Conservation (phyloP, 2,113 vertebrate genomes). For the Dromas ardeola region DNA sequence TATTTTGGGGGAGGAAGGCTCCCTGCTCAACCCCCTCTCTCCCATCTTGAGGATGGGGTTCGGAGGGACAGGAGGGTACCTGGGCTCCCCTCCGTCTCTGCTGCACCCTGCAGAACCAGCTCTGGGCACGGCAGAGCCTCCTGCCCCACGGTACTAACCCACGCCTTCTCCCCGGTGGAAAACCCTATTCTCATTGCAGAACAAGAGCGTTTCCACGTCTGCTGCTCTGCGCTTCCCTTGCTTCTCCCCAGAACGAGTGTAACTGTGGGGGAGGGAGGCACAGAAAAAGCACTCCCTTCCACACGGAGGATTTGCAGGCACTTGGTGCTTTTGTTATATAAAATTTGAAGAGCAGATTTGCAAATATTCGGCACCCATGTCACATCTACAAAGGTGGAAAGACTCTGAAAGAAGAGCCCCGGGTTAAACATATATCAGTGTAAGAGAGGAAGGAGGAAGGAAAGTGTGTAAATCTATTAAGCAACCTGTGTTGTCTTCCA, state of each 20-base stretch:
- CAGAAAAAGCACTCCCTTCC: conserved; percentile 46
- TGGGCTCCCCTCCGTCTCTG: background rate
- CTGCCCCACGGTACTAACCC: background rate
- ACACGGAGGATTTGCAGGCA: background rate
- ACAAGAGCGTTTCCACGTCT: background rate
- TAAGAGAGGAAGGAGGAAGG: background rate
- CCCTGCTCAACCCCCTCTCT: background rate
- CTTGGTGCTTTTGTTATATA: conserved; percentile 10
- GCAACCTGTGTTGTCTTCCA: background rate
- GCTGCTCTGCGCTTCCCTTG: background rate
- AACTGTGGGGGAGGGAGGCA: conserved; percentile 42
- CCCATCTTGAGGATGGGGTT: background rate
- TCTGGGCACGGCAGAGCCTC: background rate
- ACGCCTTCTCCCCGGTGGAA: background rate
- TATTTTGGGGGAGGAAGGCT: background rate
- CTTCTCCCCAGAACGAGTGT: background rate
- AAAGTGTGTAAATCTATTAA: background rate
- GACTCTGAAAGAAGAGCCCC: background rate
- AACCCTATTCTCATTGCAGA: background rate
- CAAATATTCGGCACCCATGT: background rate
- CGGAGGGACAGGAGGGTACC: background rate
- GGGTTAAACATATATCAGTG: background rate
- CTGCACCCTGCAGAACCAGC: background rate
- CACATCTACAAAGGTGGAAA: background rate
- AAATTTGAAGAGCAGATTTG: conserved; percentile 15